Base-by-base conservation (phyloP, 1,140 invertebrate genomes). In the Orchesella cincta region DNA sequence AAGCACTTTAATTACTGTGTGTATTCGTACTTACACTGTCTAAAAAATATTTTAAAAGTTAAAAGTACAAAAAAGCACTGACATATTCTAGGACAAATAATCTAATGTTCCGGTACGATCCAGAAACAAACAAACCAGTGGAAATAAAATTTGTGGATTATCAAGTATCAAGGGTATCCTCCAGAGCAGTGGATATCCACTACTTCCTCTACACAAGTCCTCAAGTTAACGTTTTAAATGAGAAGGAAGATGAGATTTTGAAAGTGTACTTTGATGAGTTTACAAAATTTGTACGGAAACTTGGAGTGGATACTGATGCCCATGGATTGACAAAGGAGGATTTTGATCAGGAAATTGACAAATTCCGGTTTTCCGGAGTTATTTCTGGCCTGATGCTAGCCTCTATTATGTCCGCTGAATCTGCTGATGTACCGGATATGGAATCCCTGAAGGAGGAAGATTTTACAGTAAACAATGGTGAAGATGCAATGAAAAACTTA, bases 31-130 rank as follows among this genome's bases (percentile, higher is more conserved):
- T 46, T 46, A 12, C 20, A 8, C 39, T 20, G 8, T 12, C 8
- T 12, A 46, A 46, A 46, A 46, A 46, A 46, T 46, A 46, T 46
- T 46, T 46, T 12, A 46, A 46, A 46, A 20, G 8, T 20, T 20
- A 46, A 8, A 46, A n/a, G n/a, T n/a, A n/a, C n/a, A n/a, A n/a
- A n/a, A n/a, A n/a, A n/a, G n/a, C n/a, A n/a, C n/a, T n/a, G n/a
- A n/a, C n/a, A n/a, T n/a, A n/a, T 26, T 57, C 23, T 57, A 57
- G 67, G 67, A 71, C 29, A 8, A 71, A 71, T 23, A 71, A 71
- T 83, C 88, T 92, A 79, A 81, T 92, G 0, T 92, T 92, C 81
- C 86, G 87, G 67, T 89, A 90, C 77, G 86, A 74, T 51, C 28
- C 35, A 54, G 36, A 31, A 0, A 29, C 23, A 12, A 51, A 67